Base-by-base conservation (phyloP, 2,888 invertebrate genomes). In the Caenorhabditis wallacei region DNA sequence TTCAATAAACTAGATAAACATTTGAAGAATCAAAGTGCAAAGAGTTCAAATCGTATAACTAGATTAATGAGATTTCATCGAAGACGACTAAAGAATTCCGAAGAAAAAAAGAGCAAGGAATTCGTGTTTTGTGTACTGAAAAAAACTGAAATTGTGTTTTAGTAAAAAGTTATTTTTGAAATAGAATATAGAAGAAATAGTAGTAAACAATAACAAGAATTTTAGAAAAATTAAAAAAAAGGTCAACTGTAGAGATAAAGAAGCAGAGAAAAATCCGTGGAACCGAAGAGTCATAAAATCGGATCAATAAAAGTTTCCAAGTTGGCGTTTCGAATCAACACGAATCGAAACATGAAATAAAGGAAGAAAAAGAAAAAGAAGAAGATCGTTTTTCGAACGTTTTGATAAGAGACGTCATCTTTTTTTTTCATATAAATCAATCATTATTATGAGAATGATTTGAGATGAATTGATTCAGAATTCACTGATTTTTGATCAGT, bases 31-130 rank as follows among this genome's bases (percentile, higher is more conserved):
- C 43, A 43, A 61, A 61, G 43, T 43, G 43, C 61, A 43, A 16
- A 43, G 43, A 61, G 61, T 61, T 61, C 61, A 61, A 61, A 26
- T 22, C 22, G n/a, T 61, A 43, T 61, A 43, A 43, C 61, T 43
- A 40, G 61, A 61, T 43, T 26, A 26, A 20, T 20, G 16, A 18
- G 30, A 54, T 1, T 24, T 20, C 22, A n/a, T n/a, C n/a, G n/a
- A n/a, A n/a, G n/a, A n/a, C n/a, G n/a, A n/a, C n/a, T n/a, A n/a
- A n/a, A n/a, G n/a, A n/a, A n/a, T n/a, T n/a, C n/a, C n/a, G n/a
- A n/a, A n/a, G n/a, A n/a, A n/a, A n/a, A n/a, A n/a, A n/a, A n/a
- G n/a, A n/a, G n/a, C n/a, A n/a, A n/a, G n/a, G n/a, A n/a, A n/a
- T n/a, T n/a, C n/a, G n/a, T n/a, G n/a, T n/a, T n/a, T n/a, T n/a